These are phyloP conservation scores for Lysandra bellargus DNA, from an alignment of 2,888 invertebrate species.

Conservation along the genomic window DNA sequence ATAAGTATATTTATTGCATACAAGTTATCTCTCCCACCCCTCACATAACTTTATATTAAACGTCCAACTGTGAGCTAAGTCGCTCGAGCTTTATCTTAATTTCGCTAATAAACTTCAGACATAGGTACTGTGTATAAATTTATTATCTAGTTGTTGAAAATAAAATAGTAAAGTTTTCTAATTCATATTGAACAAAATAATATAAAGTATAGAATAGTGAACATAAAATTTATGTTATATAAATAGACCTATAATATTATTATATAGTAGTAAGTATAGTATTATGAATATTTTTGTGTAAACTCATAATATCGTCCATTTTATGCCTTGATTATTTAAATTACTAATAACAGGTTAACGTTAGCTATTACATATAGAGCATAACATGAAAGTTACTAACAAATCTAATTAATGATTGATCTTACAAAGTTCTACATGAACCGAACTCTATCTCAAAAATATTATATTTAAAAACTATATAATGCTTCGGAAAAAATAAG, in stretches of 20 bases:
- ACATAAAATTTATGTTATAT: background rate
- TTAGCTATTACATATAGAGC: too few relatives aligned
- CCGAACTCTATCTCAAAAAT: too few relatives aligned
- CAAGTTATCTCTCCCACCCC: constrained; percentile 19
- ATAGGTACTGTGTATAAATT: constrained; percentile 53
- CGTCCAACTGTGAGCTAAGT: constrained; percentile 55
- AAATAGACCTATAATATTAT: background rate
- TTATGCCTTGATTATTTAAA: background rate
- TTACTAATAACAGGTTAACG: background rate
- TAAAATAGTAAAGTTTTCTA: background rate
- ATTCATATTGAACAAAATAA: too few relatives aligned
- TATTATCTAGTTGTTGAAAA: constrained; percentile 11
- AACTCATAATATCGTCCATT: too few relatives aligned
- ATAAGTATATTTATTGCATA: background rate
- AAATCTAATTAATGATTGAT: background rate
- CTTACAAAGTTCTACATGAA: background rate
- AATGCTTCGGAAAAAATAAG: background rate
- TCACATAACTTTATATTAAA: constrained; percentile 47
- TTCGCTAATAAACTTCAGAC: constrained; percentile 58
- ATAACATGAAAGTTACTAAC: background rate
- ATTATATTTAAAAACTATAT: too few relatives aligned
- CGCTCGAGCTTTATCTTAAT: constrained; percentile 55
- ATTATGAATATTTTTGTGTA: too few relatives aligned
- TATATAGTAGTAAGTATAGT: background rate
- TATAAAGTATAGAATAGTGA: background rate